Evolutionary conservation across 23 tunicate genomes (phyloP).

Genomic region (Oikopleura vanhoeffeni): DNA sequence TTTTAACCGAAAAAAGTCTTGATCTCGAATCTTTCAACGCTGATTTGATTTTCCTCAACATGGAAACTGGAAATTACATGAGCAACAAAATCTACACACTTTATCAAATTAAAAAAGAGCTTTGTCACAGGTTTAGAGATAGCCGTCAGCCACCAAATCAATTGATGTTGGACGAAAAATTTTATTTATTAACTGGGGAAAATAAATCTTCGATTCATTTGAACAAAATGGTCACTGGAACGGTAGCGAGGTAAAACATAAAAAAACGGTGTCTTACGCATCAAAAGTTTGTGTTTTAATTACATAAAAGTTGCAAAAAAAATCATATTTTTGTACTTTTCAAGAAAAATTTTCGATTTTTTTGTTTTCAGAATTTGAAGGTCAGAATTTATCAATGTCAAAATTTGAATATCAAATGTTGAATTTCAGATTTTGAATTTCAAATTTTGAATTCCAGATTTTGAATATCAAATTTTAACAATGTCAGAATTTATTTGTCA

Average conservation of each 20-base stretch:
- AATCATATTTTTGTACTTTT: too few species aligned
- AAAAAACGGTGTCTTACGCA: neutral
- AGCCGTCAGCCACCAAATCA: slow-evolving; percentile 39
- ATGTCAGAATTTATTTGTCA: too few species aligned
- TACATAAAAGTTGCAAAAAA: too few species aligned
- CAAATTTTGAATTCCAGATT: too few species aligned
- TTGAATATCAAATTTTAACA: too few species aligned
- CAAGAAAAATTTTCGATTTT: too few species aligned
- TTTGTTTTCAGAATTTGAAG: too few species aligned
- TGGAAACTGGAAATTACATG: neutral
- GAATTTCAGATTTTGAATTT: too few species aligned
- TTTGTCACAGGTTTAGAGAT: slow-evolving; percentile 57
- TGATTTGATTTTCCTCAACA: slow-evolving; percentile 8
- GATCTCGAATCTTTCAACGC: slow-evolving; percentile 90
- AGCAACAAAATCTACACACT: slow-evolving; percentile 71
- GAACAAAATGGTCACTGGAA: slow-evolving; percentile 20
- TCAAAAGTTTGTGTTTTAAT: neutral
- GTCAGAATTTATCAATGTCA: too few species aligned
- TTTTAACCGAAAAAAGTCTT: too few species aligned
- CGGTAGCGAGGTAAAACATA: neutral
- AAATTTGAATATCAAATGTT: too few species aligned
- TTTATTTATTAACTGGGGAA: slow-evolving; percentile 61
- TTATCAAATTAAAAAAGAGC: slow-evolving; percentile 76
- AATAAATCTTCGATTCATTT: slow-evolving; percentile 25
- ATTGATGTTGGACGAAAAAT: slow-evolving; percentile 46